Base-by-base conservation (phyloP, 2,113 vertebrate species). In the Urocitellus parryii region DNA sequence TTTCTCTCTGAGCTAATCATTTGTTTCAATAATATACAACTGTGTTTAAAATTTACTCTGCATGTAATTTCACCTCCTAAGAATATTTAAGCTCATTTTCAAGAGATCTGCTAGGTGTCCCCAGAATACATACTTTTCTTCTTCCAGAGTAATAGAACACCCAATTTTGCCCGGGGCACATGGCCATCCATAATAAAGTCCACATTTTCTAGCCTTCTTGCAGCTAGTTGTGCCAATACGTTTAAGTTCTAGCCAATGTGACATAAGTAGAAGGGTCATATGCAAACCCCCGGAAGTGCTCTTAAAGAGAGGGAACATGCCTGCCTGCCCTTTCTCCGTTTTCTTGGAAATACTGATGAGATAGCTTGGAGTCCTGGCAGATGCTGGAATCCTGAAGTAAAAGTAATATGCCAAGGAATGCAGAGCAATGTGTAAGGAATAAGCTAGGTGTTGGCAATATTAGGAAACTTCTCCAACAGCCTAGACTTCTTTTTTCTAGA, bases 21-120 rank as follows among this genome's bases (percentile, higher is more conserved):
- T 78, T 70, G 34, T 78, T 96, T 95, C 74, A 89, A 53, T 45
- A 87, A 82, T 63, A 74, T 39, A 68, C 67, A 83, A 45, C 8
- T 93, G 74, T 73, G 27, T 74, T 76, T 96, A 67, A 93, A 93
- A 42, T 72, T 22, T 91, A 88, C 67, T 22, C 2, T 72, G 4
- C 45, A 4, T 34, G 58, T 65, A 79, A 20, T 42, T 94, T 93
- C 14, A 88, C 25, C 39, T 91, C 37, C 74, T 94, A 77, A 90
- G 79, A 92, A 82, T n/a, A 94, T 24, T 61, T 81, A 77, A 95
- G 42, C 39, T 77, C 78, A 63, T 45, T 91, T 48, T 45, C 13
- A 76, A 90, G 70, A 89, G 37, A 88, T 76, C 32, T 53, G 12
- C 37, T 83, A 56, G 39, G 24, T 78, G 18, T 39, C 29, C 34